These are phyloP conservation scores for Drosophila orosa DNA, from an alignment of 1,140 invertebrate species.

Conservation along the genomic window DNA sequence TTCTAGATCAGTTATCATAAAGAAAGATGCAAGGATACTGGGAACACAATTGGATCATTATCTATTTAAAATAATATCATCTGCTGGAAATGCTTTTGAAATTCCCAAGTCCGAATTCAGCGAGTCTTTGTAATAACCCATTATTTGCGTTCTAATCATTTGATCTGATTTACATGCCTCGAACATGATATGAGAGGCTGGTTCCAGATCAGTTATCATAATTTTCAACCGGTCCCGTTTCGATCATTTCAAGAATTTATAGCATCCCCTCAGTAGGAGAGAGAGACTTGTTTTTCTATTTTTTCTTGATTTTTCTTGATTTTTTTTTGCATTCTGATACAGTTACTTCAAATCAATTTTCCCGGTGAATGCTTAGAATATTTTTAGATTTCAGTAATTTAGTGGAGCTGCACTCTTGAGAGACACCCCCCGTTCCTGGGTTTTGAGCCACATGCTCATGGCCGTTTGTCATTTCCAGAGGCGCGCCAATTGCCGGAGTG, in stretches of 20 bases:
- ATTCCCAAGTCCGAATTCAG: no score
- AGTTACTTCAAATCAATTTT: slow-evolving; percentile 50
- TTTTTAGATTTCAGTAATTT: slow-evolving; percentile 52
- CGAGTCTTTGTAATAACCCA: no score
- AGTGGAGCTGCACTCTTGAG: slow-evolving; percentile 28
- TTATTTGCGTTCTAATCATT: slow-evolving; percentile 1
- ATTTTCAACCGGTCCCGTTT: slow-evolving; percentile 32
- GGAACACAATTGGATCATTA: no score
- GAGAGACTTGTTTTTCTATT: slow-evolving; percentile 5
- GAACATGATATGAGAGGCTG: slow-evolving; percentile 20
- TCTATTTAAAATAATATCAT: no score
- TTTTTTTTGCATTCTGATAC: slow-evolving; percentile 32
- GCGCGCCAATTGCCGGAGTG: slow-evolving; percentile 70
- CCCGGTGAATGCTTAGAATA: slow-evolving; percentile 41
- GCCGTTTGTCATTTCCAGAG: slow-evolving; percentile 75
- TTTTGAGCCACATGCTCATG: slow-evolving; percentile 35
- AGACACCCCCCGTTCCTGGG: slow-evolving; percentile 23
- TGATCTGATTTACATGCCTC: slow-evolving; percentile 22
- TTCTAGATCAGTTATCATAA: slow-evolving; percentile 37
- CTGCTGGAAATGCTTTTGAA: no score
- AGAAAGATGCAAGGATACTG: no score
- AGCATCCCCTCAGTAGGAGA: not conserved
- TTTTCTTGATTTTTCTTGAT: not conserved
- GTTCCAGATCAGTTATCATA: slow-evolving; percentile 37
- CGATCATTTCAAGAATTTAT: slow-evolving; percentile 34